Conservation (phyloP, 2,113 vertebrate genomes). For the Herpetotheres cachinnans region DNA sequence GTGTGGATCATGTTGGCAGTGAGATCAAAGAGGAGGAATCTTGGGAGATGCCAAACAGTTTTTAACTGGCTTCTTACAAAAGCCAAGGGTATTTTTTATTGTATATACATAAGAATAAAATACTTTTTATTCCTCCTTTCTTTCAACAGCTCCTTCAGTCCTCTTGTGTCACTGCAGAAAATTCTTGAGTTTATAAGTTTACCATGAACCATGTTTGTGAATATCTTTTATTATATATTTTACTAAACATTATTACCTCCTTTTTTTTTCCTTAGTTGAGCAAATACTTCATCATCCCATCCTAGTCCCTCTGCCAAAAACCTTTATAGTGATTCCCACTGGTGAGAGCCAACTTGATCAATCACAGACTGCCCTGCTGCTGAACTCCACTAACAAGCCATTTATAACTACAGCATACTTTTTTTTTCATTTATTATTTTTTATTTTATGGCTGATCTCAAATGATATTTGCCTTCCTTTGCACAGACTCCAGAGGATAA, state of each 20-base stretch:
- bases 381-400: neutral
- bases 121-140: neutral
- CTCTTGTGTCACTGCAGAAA: neutral
- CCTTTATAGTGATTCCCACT: neutral
- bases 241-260: neutral
- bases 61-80: constrained; percentile 32
- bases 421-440: neutral
- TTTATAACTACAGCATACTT: neutral
- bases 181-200: neutral
- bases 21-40: constrained; percentile 44
- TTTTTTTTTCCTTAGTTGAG: neutral
- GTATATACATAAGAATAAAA: neutral
- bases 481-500: neutral
- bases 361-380: neutral
- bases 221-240: neutral
- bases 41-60: constrained; percentile 32
- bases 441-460: neutral
- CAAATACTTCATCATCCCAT: neutral
- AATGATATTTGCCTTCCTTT: neutral
- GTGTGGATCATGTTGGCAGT: constrained; percentile 41
- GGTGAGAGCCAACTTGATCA: neutral
- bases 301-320: neutral
- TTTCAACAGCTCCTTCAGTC: neutral
- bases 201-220: neutral
- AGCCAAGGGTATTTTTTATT: neutral